Conservation (phyloP, 2,797 vertebrate species). For the Myiotriccus ornatus region DNA sequence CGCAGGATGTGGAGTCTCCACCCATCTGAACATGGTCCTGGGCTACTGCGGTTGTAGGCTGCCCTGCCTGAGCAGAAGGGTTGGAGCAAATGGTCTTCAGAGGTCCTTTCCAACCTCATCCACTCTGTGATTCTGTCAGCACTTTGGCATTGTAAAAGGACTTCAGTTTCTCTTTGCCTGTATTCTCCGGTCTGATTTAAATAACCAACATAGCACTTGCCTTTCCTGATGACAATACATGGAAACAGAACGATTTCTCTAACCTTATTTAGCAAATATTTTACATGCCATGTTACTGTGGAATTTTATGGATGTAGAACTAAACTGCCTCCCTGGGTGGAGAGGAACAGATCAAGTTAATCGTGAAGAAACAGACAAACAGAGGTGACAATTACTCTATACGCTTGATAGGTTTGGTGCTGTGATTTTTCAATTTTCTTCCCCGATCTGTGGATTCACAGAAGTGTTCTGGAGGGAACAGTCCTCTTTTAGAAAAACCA, state of each 20-base stretch:
- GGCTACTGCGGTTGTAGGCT: not conserved
- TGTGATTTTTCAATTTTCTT: not conserved
- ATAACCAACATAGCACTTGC: not conserved
- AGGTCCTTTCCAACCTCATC: not conserved
- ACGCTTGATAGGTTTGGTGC: not conserved
- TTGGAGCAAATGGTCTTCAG: not conserved
- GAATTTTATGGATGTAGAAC: not conserved
- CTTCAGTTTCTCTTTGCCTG: not conserved
- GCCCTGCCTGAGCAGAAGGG: not conserved
- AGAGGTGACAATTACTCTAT: not conserved
- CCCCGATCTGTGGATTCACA: not conserved
- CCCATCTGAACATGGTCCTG: not conserved
- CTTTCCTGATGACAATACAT: not conserved
- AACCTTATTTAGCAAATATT: not conserved
- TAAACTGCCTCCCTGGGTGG: accelerated
- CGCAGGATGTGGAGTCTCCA: not conserved
- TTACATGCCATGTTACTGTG: not conserved
- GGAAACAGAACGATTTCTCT: not conserved
- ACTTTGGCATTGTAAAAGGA: not conserved
- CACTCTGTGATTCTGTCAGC: not conserved
- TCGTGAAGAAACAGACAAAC: not conserved
- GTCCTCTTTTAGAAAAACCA: not conserved
- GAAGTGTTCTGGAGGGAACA: not conserved
- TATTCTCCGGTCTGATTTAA: not conserved
- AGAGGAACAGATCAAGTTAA: not conserved